These are phyloP conservation scores for Todus mexicanus DNA, from an alignment of 2,797 vertebrate genomes.

Conservation along the genomic window DNA sequence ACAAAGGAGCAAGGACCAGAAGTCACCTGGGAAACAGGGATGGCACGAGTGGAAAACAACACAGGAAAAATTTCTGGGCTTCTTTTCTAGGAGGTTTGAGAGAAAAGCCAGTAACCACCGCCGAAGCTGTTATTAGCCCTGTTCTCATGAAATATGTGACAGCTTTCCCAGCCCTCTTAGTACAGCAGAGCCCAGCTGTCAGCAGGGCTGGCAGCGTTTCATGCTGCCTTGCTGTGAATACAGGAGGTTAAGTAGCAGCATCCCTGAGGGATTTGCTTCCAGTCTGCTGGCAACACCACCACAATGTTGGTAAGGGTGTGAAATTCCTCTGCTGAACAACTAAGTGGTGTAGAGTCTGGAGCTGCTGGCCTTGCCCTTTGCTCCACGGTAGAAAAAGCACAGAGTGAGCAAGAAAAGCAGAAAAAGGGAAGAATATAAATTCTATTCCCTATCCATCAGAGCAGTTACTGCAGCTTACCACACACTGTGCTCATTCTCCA, in stretches of 20 bases:
- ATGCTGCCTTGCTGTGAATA: neutral
- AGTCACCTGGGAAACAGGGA: neutral
- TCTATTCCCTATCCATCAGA: neutral
- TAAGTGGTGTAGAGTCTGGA: neutral
- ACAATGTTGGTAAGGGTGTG: neutral
- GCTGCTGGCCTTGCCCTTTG: neutral
- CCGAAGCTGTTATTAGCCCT: neutral
- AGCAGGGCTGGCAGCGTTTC: neutral
- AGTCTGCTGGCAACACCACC: neutral
- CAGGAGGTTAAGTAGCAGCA: neutral
- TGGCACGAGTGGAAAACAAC: neutral
- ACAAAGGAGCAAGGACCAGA: neutral
- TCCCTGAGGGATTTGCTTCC: neutral
- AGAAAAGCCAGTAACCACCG: neutral
- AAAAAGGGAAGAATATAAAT: neutral
- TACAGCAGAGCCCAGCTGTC: conserved; percentile 1
- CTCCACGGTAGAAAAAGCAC: neutral
- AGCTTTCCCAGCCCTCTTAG: neutral
- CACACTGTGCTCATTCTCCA: fast-evolving
- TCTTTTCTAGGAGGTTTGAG: neutral
- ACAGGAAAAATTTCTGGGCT: neutral
- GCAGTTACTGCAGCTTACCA: neutral
- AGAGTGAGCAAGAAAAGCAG: neutral
- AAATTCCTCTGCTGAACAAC: neutral
- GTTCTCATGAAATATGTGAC: neutral